phyloP scores from a whole-genome alignment of 1,140 invertebrate species.

The Sinonovacula constricta region DNA sequence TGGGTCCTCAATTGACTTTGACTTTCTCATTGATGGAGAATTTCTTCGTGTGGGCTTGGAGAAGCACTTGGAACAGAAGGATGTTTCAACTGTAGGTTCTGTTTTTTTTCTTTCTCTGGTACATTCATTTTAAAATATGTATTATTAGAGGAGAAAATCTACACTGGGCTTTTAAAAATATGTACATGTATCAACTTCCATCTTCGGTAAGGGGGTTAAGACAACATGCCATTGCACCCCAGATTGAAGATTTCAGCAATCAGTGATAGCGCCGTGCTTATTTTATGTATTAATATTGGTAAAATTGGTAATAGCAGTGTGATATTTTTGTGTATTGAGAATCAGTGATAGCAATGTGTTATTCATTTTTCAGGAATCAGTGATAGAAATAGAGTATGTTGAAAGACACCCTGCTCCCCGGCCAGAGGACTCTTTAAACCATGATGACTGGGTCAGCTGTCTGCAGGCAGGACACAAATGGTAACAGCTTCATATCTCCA shows the following conservation, averaged over 20 bases:
- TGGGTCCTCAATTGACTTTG: constrained; percentile 89
- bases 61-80: constrained; percentile 73
- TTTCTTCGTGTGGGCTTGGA: constrained; percentile 85
- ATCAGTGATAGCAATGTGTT: neutral
- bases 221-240: too few species aligned
- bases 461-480: constrained; percentile 83
- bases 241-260: too few species aligned
- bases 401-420: constrained; percentile 92
- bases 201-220: too few species aligned
- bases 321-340: neutral
- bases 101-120: too few species aligned
- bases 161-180: too few species aligned
- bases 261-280: too few species aligned
- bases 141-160: too few species aligned
- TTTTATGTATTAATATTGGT: too few species aligned
- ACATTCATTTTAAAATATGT: too few species aligned
- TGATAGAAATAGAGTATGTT: constrained; percentile 93
- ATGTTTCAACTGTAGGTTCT: constrained; percentile 76
- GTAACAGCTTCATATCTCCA: too few species aligned
- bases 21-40: constrained; percentile 91
- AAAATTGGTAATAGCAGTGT: too few species aligned
- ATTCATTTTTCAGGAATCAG: constrained; percentile 77
- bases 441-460: constrained; percentile 98
- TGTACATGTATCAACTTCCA: too few species aligned
- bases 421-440: constrained; percentile 92